Evolutionary conservation across 2,113 vertebrate genomes (phyloP), one percentile per base, ranked within the genome.

Genomic region (Tupaia tana): DNA sequence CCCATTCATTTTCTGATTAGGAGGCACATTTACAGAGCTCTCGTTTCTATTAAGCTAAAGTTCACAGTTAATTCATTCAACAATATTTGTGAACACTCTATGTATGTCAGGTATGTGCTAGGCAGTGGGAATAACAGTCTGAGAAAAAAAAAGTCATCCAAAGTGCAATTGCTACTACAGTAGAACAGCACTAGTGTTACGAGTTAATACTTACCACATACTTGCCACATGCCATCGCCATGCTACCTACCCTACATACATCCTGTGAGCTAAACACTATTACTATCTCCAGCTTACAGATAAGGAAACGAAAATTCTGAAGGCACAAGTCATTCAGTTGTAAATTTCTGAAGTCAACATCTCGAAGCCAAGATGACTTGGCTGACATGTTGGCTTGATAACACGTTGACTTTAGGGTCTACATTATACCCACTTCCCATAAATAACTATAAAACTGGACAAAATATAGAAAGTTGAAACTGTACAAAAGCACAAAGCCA

Each of bases 11-110:
- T 95, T 94, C 92, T 77, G 56, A 77, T 71, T 77, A 78, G 63
- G n/a, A 89, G 77, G 80, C 16, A 92, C 69, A 86, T 59, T 80
- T 81, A 81, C 31, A 93, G 67, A 92, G 56, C 6, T 67, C 71
- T n/a, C 56, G 16, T 86, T 93, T 89, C 69, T 86, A 85, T 82
- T 70, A 80, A 16, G 27, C 69, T 89, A 7, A 94, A 77, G 43
- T 92, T 95, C 92, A 94, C 27, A 54, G 64, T 81, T 94, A 27
- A 86, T 31, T 89, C 66, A 80, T 64, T 82, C 69, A 77, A 90
- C 69, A 93, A 83, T 52, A 89, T 67, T 74, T 93, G 64, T 73
- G 71, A 84, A 87, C 31, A 80, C 6, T 9, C 52, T 88, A 54
- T 74, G n/a, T 84, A 34, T 64, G 14, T 64, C 70, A 75, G 34